Conservation (phyloP, 2,888 invertebrate species). For the Tiliacea citrago region DNA sequence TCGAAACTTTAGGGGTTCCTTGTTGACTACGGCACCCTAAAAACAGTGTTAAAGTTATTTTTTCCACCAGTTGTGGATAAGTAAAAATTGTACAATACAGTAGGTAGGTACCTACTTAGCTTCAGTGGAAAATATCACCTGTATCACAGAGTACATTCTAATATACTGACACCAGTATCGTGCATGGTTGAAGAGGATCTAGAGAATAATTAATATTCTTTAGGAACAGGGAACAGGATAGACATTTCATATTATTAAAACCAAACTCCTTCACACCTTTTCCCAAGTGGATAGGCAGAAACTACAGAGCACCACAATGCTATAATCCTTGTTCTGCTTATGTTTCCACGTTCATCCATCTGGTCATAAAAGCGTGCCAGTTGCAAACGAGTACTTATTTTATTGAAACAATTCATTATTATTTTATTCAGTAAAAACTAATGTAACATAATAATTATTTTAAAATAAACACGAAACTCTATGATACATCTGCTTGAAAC, state of each 20-base stretch:
- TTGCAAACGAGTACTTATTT: background rate
- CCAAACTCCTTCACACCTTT: background rate
- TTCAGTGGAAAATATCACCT: background rate
- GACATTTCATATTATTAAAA: background rate
- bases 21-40: too few relatives aligned
- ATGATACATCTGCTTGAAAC: slow-evolving; percentile 19
- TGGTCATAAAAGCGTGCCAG: background rate
- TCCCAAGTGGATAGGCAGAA: background rate
- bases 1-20: too few relatives aligned
- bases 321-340: background rate
- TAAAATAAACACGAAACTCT: too few relatives aligned
- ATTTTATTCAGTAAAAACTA: too few relatives aligned
- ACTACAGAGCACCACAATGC: background rate
- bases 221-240: too few relatives aligned
- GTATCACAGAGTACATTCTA: too few relatives aligned
- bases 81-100: background rate
- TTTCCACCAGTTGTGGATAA: background rate
- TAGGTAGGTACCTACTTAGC: too few relatives aligned
- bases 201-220: too few relatives aligned
- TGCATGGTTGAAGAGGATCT: too few relatives aligned
- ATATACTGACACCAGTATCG: too few relatives aligned
- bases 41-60: background rate
- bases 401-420: background rate
- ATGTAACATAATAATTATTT: background rate
- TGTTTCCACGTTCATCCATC: background rate